Conservation (phyloP, 92 coral and sea anemone genomes). For the Actinernus sp. region DNA sequence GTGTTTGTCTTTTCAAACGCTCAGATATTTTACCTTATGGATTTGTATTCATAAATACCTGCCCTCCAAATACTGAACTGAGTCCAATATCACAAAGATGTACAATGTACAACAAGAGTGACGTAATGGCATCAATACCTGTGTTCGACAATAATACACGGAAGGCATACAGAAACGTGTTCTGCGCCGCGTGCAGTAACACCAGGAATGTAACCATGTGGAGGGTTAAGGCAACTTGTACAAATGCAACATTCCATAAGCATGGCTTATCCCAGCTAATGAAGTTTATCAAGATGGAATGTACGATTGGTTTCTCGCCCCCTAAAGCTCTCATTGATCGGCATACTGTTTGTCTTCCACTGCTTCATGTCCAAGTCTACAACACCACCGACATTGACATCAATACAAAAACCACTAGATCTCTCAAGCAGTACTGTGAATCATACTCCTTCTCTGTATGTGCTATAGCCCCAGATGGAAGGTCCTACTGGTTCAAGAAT, state of each 20-base stretch:
- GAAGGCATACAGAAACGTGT: conserved; percentile 47
- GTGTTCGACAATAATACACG: conserved; percentile 33
- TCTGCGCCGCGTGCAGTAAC: conserved; percentile 52
- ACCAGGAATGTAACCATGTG: conserved; percentile 23
- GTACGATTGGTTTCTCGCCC: conserved; percentile 9
- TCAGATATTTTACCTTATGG: too few relatives aligned
- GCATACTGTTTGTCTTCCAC: conserved; percentile 48
- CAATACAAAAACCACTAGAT: neutral
- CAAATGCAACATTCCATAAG: too few relatives aligned
- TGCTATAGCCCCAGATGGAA: conserved; percentile 1
- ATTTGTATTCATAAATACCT: conserved; percentile 2
- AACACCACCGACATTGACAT: neutral
- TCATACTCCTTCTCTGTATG: conserved; percentile 60
- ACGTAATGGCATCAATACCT: conserved; percentile 25
- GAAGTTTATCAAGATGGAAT: neutral
- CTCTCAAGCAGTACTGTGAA: neutral
- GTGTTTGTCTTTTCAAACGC: too few relatives aligned
- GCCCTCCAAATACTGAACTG: neutral
- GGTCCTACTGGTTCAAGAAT: conserved; percentile 26
- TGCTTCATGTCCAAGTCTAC: conserved; percentile 3
- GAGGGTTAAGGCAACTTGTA: conserved; percentile 18
- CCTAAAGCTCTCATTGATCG: neutral
- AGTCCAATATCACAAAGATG: conserved; percentile 2
- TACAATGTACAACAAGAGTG: conserved; percentile 9
- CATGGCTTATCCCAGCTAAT: too few relatives aligned